A percentile compares a stretch with the other conserved stretches of the same genome.
Conservation (phyloP, 2,888 invertebrate species). For the Sarcophaga variegata region DNA sequence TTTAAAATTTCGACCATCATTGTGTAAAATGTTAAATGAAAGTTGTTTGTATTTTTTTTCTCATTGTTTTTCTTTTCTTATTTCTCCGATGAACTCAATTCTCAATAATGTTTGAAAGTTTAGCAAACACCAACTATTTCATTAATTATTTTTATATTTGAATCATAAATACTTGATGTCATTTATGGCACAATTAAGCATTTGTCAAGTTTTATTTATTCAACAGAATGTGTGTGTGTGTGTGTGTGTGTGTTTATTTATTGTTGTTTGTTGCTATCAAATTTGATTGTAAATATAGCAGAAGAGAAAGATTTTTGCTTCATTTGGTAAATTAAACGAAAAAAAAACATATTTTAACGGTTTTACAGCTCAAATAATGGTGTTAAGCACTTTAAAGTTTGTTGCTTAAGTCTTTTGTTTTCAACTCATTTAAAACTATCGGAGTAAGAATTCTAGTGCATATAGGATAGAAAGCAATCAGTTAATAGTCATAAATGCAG, state of each 20-base stretch:
- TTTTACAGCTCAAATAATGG: too few species aligned
- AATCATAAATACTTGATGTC: conserved; percentile 30
- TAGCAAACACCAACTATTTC: conserved; percentile 10
- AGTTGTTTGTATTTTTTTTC: conserved; percentile 38
- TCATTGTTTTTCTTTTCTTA: not conserved
- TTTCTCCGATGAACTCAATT: conserved; percentile 33
- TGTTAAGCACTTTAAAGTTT: too few species aligned
- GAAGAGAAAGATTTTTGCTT: not conserved
- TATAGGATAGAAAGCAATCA: too few species aligned
- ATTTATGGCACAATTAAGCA: conserved; percentile 36
- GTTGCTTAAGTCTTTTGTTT: too few species aligned
- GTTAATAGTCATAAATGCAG: too few species aligned
- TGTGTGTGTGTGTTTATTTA: too few species aligned
- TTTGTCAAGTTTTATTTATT: conserved; percentile 16
- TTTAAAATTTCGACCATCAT: not conserved
- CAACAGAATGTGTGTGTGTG: too few species aligned
- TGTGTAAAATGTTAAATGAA: conserved; percentile 41
- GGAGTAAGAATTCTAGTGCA: too few species aligned
- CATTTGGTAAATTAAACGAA: too few species aligned
- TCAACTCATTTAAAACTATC: too few species aligned
- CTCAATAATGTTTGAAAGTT: conserved; percentile 55
- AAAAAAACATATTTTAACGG: too few species aligned
- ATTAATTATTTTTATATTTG: conserved; percentile 17
- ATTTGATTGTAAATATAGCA: conserved; percentile 6
- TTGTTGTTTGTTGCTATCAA: too few species aligned